phyloP scores from a whole-genome alignment of 2,113 vertebrate species.

The Peromyscus polionotus region DNA sequence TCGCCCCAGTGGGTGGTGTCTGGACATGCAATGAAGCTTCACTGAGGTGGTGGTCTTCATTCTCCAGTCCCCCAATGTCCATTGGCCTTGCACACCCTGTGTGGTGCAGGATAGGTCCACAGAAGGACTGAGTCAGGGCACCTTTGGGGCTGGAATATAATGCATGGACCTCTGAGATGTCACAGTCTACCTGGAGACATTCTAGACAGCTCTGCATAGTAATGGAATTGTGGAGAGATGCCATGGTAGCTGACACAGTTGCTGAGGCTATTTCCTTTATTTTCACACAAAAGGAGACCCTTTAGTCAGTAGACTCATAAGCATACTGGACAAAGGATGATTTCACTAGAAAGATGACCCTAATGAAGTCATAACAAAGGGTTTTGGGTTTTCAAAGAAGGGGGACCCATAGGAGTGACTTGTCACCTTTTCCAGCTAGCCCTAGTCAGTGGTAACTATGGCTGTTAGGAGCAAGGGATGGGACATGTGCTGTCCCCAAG shows the following conservation, averaged over 20 bases:
- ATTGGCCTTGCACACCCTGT: background rate
- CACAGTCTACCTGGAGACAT: slow-evolving; percentile 26
- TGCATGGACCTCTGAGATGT: background rate
- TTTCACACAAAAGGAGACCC: slow-evolving; percentile 1
- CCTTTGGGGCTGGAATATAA: background rate
- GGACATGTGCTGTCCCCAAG: background rate
- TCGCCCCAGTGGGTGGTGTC: background rate
- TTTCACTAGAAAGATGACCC: background rate
- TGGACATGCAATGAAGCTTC: background rate
- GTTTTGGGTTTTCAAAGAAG: slow-evolving; percentile 1
- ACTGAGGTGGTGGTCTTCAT: background rate
- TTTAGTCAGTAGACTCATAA: background rate
- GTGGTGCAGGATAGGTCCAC: background rate
- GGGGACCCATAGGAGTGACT: background rate
- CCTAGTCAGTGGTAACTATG: background rate
- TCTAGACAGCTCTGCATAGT: slow-evolving; percentile 32
- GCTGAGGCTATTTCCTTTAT: background rate
- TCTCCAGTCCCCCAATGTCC: background rate
- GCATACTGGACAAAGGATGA: background rate
- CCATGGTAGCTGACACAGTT: background rate
- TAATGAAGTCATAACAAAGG: background rate
- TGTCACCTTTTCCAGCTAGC: background rate
- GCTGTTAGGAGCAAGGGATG: background rate
- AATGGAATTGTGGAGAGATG: background rate
- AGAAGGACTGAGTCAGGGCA: background rate